Percentiles rank a stretch among this genome's conserved stretches.
Conservation (phyloP, 1,140 invertebrate species). For the Latrodectus geometricus region DNA sequence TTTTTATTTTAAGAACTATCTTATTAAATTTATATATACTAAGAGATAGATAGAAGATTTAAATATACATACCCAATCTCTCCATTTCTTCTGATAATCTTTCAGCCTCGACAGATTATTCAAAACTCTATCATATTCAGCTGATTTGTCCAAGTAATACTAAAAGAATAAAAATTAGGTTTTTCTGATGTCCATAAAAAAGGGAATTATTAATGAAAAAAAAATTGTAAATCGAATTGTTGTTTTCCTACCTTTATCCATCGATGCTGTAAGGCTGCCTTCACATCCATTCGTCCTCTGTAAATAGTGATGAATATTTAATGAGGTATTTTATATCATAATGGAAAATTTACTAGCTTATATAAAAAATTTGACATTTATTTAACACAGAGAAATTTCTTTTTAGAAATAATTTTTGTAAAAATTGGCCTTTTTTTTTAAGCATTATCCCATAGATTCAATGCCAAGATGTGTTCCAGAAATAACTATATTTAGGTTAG, state of each 20-base stretch:
- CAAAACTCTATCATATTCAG: conserved; percentile 51
- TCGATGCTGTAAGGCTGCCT: conserved; percentile 83
- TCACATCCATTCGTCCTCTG: conserved; percentile 80
- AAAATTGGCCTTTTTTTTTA: no score
- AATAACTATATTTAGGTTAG: no score
- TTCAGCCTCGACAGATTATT: conserved; percentile 64
- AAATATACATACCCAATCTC: conserved; percentile 65
- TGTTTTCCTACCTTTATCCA: conserved; percentile 77
- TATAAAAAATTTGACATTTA: no score
- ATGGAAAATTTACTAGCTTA: no score
- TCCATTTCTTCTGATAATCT: conserved; percentile 65
- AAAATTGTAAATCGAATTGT: neutral
- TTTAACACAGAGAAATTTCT: no score
- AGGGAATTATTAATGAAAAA: neutral
- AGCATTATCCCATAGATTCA: no score
- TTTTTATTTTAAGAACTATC: no score
- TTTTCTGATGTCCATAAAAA: neutral
- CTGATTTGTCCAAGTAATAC: conserved; percentile 48
- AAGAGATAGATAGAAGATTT: no score
- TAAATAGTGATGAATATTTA: neutral
- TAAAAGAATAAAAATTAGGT: neutral
- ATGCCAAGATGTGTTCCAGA: no score
- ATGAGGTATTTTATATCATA: no score
- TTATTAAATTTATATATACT: no score
- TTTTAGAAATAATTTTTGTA: no score